Percentiles rank a stretch among this genome's conserved stretches.
phyloP scores from a whole-genome alignment of 2,113 vertebrate species.

The Bubo bubo region DNA sequence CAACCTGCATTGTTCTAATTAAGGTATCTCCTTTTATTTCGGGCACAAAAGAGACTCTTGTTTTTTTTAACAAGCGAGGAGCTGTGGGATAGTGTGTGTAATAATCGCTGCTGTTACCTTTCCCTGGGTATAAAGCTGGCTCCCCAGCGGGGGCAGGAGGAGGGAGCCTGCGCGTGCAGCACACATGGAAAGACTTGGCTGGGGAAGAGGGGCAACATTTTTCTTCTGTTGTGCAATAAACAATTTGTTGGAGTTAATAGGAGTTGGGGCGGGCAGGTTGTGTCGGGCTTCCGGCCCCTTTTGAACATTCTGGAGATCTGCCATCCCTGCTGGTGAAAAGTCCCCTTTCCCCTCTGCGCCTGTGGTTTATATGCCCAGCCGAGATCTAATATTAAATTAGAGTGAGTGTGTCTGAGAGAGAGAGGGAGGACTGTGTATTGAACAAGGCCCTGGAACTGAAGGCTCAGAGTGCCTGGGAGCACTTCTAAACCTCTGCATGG shows the following conservation, averaged over 20 bases:
- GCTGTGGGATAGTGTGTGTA: conserved; percentile 69
- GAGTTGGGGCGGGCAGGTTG: conserved; percentile 14
- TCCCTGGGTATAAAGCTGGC: conserved; percentile 56
- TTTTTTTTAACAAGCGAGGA: conserved; percentile 70
- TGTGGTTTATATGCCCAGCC: background rate
- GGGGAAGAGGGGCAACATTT: conserved; percentile 22
- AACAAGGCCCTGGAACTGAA: background rate
- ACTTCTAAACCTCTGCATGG: background rate
- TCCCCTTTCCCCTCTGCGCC: conserved; percentile 18
- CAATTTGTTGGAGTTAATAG: conserved; percentile 73
- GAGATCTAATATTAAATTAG: background rate
- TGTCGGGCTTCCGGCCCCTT: conserved; percentile 30
- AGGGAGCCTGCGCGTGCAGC: conserved; percentile 44
- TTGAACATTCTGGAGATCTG: conserved; percentile 58
- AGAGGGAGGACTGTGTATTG: background rate
- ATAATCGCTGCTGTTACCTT: conserved; percentile 65
- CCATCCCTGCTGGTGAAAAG: conserved; percentile 48
- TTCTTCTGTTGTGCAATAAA: conserved; percentile 71
- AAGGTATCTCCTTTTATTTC: conserved; percentile 82
- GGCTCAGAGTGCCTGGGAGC: background rate
- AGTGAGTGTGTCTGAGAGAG: background rate
- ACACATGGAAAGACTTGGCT: conserved; percentile 59
- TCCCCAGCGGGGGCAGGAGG: conserved; percentile 6
- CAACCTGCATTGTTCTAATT: conserved; percentile 83
- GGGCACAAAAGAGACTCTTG: conserved; percentile 70